phyloP scores from a whole-genome alignment of 1,140 invertebrate species.

The Euborellia annulipes region DNA sequence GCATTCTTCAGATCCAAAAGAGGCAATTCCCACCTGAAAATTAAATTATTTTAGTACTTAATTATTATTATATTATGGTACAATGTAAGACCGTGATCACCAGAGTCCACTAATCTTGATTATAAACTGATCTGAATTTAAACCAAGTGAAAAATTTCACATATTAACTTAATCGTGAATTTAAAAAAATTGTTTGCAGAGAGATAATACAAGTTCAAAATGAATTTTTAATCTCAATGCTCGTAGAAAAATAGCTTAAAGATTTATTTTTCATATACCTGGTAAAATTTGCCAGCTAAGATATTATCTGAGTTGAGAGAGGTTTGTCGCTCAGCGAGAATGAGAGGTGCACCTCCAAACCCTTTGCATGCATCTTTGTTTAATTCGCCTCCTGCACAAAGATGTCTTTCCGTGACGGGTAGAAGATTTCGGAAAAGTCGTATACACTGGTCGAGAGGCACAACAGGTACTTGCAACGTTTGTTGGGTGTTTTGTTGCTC shows the following conservation, averaged over 20 bases:
- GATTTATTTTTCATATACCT: no score
- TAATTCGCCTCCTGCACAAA: slow-evolving; percentile 48
- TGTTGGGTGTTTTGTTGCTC: slow-evolving; percentile 24
- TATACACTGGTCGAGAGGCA: slow-evolving; percentile 32
- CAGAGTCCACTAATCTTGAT: no score
- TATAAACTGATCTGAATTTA: no score
- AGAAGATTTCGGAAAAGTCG: slow-evolving; percentile 35
- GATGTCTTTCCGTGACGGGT: slow-evolving; percentile 34
- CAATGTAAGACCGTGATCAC: not conserved
- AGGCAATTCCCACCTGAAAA: slow-evolving; percentile 49
- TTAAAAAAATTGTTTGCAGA: no score
- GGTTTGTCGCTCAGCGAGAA: no score
- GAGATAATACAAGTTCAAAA: no score
- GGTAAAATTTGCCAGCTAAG: no score
- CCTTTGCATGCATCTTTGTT: slow-evolving; percentile 49
- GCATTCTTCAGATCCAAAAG: slow-evolving; percentile 53
- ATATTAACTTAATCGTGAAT: no score
- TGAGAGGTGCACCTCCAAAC: slow-evolving; percentile 48
- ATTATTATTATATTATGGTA: slow-evolving; percentile 7
- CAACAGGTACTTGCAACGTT: slow-evolving; percentile 34
- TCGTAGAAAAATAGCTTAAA: not conserved
- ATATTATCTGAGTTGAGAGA: no score
- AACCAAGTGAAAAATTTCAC: no score
- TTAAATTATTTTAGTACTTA: slow-evolving; percentile 11
- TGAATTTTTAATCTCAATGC: no score